These are phyloP conservation scores for Rissa tridactyla DNA, from an alignment of 2,113 vertebrate genomes.

Conservation along the genomic window DNA sequence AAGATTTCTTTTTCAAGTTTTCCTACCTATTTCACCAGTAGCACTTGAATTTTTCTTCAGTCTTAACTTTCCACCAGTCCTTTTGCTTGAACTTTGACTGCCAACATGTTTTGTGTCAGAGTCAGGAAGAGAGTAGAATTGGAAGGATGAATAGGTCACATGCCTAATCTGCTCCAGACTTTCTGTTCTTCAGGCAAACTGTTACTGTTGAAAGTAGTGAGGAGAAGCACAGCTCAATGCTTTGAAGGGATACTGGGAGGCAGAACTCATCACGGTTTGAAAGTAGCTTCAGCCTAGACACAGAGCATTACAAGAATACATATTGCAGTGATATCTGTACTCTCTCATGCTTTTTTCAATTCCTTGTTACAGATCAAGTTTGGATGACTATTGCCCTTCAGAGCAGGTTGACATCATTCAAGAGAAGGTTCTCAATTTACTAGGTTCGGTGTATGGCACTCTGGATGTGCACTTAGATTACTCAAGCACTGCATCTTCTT, in stretches of 20 bases:
- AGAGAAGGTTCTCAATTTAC: slow-evolving; percentile 76
- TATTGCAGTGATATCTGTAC: background rate
- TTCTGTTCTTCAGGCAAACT: background rate
- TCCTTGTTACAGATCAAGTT: slow-evolving; percentile 83
- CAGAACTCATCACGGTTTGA: background rate
- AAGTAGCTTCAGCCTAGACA: background rate
- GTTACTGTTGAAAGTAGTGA: background rate
- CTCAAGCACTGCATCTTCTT: slow-evolving; percentile 42
- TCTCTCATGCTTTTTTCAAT: background rate
- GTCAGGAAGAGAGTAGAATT: background rate
- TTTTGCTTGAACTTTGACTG: background rate
- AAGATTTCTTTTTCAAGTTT: background rate
- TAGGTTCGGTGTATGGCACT: slow-evolving; percentile 78
- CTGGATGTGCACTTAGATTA: slow-evolving; percentile 87
- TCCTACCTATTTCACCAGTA: background rate
- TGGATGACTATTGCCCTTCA: slow-evolving; percentile 96
- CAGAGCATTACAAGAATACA: background rate
- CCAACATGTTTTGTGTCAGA: background rate
- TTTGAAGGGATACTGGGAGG: background rate
- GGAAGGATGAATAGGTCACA: background rate
- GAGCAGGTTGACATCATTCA: slow-evolving; percentile 92
- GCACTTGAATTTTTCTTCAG: background rate
- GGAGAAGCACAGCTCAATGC: rapidly evolving
- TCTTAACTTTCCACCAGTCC: background rate
- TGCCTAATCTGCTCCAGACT: background rate